A percentile compares a stretch with the other conserved stretches of the same genome.
phyloP scores from a whole-genome alignment of 2,797 vertebrate species.

The Thripadectes ignobilis region DNA sequence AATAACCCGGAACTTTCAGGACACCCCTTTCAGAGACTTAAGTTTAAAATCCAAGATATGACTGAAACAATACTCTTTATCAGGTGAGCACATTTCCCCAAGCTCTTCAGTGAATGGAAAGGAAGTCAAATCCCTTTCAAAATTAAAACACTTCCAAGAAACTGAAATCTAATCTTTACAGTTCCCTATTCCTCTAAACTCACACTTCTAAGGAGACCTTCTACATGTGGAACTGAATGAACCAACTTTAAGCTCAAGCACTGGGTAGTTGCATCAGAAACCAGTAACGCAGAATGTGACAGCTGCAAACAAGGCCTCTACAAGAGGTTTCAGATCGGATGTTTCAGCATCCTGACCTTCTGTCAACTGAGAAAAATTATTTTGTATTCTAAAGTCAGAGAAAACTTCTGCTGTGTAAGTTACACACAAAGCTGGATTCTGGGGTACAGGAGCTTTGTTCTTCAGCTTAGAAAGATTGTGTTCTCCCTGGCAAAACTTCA shows the following conservation, averaged over 20 bases:
- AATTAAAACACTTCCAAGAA: background rate
- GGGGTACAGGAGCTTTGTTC: background rate
- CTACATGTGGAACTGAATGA: background rate
- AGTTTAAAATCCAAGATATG: background rate
- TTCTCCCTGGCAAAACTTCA: background rate
- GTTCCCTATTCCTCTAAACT: background rate
- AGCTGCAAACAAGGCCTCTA: background rate
- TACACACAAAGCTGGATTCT: background rate
- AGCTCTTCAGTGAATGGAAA: background rate
- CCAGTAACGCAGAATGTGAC: background rate
- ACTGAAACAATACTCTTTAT: background rate
- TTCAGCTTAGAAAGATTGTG: background rate
- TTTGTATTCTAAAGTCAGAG: background rate
- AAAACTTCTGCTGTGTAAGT: background rate
- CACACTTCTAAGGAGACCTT: background rate
- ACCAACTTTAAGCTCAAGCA: background rate
- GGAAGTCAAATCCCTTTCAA: background rate
- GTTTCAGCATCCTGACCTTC: background rate
- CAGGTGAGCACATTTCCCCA: background rate
- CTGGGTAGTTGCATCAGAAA: constrained; percentile 10
- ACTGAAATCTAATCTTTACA: background rate
- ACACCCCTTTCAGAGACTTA: background rate
- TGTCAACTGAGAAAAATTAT: background rate
- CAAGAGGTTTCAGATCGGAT: background rate
- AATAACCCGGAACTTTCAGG: background rate